A percentile compares a stretch with the other conserved stretches of the same genome.
Evolutionary conservation across 2,113 vertebrate genomes (phyloP).

Genomic region (Cyphomyrus discorhynchus): DNA sequence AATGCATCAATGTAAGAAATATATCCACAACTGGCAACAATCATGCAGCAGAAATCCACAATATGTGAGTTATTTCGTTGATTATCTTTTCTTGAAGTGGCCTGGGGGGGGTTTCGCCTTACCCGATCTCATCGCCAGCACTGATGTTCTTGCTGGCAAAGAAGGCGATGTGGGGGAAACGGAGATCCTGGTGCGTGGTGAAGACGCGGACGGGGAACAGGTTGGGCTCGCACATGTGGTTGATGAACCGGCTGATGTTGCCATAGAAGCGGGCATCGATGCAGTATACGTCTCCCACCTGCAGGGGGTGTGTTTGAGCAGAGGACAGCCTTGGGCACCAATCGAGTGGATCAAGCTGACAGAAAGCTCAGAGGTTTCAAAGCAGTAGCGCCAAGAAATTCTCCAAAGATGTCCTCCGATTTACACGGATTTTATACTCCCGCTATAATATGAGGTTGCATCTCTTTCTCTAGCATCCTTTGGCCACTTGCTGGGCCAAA

Average conservation of each 20-base stretch:
- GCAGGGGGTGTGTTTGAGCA: not conserved
- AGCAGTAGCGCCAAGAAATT: not conserved
- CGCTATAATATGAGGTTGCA: not conserved
- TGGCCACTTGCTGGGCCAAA: not conserved
- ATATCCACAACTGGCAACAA: not conserved
- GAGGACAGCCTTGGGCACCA: not conserved
- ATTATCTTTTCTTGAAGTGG: not conserved
- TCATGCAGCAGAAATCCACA: not conserved
- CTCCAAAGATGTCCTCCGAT: not conserved
- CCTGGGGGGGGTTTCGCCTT: constrained; percentile 20
- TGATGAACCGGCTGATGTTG: constrained; percentile 95
- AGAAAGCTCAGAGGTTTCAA: not conserved
- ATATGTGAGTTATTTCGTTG: not conserved
- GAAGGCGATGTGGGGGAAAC: constrained; percentile 90
- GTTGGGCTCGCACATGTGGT: constrained; percentile 98
- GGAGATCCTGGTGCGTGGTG: constrained; percentile 95
- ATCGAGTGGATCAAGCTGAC: not conserved
- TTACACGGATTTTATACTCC: not conserved
- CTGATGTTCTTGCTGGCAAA: constrained; percentile 83
- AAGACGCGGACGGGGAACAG: constrained; percentile 89
- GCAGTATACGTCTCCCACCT: constrained; percentile 90
- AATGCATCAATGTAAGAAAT: not conserved
- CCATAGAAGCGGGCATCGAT: constrained; percentile 95
- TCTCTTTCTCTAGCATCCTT: not conserved
- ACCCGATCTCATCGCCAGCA: constrained; percentile 91